Conservation (phyloP, 2,888 invertebrate genomes). For the Euclidia mi region DNA sequence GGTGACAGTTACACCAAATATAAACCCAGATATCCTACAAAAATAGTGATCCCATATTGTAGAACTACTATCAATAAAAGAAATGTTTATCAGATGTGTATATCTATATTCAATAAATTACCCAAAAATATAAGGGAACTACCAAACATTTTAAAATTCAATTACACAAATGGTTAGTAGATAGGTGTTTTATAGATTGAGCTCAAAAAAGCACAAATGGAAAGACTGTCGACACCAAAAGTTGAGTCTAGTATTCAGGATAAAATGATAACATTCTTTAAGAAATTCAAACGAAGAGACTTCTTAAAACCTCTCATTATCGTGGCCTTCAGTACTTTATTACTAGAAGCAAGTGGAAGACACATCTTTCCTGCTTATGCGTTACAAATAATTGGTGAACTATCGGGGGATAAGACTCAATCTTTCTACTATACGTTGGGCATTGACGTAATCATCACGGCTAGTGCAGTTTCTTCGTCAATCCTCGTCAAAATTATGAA, state of each 20-base stretch:
- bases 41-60: too few species aligned
- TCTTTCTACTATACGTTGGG: constrained; percentile 64
- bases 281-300: constrained; percentile 38
- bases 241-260: background rate
- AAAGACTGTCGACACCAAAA: constrained; percentile 20
- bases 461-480: constrained; percentile 61
- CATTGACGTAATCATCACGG: constrained; percentile 64
- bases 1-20: too few species aligned
- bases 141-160: too few species aligned
- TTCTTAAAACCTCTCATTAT: constrained; percentile 60
- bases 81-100: too few species aligned
- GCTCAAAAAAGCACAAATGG: constrained; percentile 41
- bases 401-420: constrained; percentile 58
- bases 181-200: too few species aligned
- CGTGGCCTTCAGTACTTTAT: constrained; percentile 52
- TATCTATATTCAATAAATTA: too few species aligned
- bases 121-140: too few species aligned
- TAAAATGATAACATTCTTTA: constrained; percentile 19
- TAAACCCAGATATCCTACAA: too few species aligned
- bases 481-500: constrained; percentile 63
- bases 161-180: too few species aligned
- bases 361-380: constrained; percentile 54
- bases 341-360: constrained; percentile 62
- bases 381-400: constrained; percentile 57
- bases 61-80: too few species aligned